Evolutionary conservation across 2,113 vertebrate species (phyloP).

Genomic region (Ploceus nigricollis): DNA sequence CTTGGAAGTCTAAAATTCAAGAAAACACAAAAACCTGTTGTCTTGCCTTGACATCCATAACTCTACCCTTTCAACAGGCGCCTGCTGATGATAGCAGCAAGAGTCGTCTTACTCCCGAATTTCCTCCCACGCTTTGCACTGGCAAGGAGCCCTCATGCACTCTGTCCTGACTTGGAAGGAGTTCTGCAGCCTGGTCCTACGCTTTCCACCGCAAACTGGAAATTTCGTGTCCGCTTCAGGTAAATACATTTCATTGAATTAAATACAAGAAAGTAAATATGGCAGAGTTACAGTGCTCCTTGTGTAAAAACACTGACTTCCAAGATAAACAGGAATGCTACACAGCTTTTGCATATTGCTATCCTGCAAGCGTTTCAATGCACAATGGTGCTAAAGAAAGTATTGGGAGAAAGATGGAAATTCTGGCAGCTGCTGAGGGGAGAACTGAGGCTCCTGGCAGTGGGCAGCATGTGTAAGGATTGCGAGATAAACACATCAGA

Average conservation of each 20-base stretch:
- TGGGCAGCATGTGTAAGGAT: neutral
- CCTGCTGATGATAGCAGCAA: neutral
- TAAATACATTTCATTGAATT: constrained; percentile 33
- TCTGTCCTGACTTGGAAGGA: neutral
- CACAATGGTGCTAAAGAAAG: constrained; percentile 33
- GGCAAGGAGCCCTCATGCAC: neutral
- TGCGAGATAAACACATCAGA: neutral
- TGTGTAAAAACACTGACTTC: neutral
- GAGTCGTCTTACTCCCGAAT: neutral
- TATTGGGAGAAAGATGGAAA: neutral
- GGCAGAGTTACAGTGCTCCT: neutral
- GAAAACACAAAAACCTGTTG: neutral
- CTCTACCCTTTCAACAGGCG: neutral
- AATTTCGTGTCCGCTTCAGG: neutral
- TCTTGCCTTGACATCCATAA: neutral
- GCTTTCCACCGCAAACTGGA: neutral
- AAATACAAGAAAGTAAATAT: constrained; percentile 41
- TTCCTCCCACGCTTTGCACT: neutral
- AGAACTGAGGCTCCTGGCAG: neutral
- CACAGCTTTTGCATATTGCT: neutral
- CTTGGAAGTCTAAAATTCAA: neutral
- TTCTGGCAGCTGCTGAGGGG: neutral
- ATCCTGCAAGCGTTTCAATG: neutral
- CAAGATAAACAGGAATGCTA: constrained; percentile 47
- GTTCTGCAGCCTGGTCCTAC: neutral